These are phyloP conservation scores for Hypotaenidia okinawae DNA, from an alignment of 2,797 vertebrate genomes.

Conservation along the genomic window DNA sequence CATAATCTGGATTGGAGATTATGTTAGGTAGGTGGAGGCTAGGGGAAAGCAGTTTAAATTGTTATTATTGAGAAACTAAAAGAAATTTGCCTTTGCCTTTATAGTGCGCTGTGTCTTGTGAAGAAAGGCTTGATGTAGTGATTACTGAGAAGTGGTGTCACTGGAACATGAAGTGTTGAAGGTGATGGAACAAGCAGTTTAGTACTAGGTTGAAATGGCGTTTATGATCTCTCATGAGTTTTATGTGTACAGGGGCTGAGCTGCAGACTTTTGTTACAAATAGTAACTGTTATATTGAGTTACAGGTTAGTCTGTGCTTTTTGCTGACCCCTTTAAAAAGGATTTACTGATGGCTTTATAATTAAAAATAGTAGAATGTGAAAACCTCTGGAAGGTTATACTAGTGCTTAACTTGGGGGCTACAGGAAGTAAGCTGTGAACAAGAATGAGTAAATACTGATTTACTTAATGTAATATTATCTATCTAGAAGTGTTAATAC, in stretches of 20 bases:
- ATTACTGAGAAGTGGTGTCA: background rate
- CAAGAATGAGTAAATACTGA: background rate
- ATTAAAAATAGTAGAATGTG: background rate
- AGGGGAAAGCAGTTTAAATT: background rate
- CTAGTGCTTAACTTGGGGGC: background rate
- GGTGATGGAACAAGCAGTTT: background rate
- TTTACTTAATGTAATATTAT: background rate
- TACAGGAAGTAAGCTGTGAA: background rate
- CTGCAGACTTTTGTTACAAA: background rate
- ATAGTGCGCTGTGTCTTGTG: background rate
- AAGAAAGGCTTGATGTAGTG: background rate
- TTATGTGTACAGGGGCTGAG: background rate
- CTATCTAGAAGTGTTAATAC: background rate
- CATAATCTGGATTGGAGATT: conserved; percentile 4
- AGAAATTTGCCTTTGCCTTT: background rate
- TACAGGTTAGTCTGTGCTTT: background rate
- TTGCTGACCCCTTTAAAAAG: background rate
- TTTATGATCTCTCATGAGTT: background rate
- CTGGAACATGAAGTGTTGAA: background rate
- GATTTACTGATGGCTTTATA: background rate
- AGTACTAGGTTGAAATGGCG: background rate
- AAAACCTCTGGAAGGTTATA: background rate
- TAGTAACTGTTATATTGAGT: background rate
- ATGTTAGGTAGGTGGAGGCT: background rate
- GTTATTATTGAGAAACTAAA: background rate